Evolutionary conservation across 2,797 vertebrate species (phyloP), one percentile per base, ranked within the genome.

Genomic region (Momotus momota): DNA sequence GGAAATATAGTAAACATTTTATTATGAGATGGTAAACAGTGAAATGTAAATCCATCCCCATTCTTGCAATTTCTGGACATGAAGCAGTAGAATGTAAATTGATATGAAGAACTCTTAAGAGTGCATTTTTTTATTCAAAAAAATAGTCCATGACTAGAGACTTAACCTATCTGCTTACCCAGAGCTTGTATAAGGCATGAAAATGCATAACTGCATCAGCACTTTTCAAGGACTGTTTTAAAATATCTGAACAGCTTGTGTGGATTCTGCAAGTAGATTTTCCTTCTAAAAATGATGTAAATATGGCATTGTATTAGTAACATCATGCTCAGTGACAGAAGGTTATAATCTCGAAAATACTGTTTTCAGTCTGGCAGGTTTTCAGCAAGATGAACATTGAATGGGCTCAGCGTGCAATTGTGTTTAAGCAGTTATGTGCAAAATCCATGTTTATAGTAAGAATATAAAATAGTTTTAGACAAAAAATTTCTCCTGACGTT

Each of bases 281-380:
- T 88, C 82, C 54, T 94, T 93, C 60, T 35, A 82, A 88, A 90
- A 86, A 72, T 66, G 80, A 95, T 51, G 88, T 72, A 95, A 93
- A 86, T 4, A 20, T 77, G 77, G 33, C 54, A 67, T 26, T 22
- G 4, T 49, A 52, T 83, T 52, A 86, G 17, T 81, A 95, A 87
- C 15, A 62, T 46, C 58, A 52, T 38, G 57, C 40, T 86, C 49
- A 61, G 57, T 43, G 49, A 70, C 20, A 88, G 25, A 3, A 75
- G 21, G 38, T 49, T 75, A 90, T 62, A 60, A 75, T 58, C 60
- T 58, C 43, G 84, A 64, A 67, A 84, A 66, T 15, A 55, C 26
- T 75, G 22, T 41, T 79, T 62, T 72, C 58, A 86, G 46, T 58
- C 40, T 64, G n/a, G 74, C 70, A 73, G 25, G 48, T 80, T 73